Conservation (phyloP, 2,113 vertebrate genomes). For the Phyllostomus discolor region DNA sequence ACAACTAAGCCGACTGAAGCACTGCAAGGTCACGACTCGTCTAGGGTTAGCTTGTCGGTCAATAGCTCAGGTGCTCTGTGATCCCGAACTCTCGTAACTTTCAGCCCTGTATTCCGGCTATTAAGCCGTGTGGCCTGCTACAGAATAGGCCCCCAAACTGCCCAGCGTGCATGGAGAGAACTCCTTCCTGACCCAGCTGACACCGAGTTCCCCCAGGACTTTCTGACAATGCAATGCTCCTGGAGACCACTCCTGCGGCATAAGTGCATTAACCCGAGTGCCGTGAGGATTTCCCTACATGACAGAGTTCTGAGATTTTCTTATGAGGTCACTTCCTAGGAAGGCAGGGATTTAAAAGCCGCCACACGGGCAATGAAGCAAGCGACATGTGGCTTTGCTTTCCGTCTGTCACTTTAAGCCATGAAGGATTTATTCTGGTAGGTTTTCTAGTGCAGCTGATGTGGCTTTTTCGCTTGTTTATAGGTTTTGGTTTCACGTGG, state of each 20-base stretch:
- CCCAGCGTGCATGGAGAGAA: conserved; percentile 48
- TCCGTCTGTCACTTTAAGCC: conserved; percentile 40
- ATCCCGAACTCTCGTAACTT: conserved; percentile 48
- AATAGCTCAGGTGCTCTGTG: conserved; percentile 55
- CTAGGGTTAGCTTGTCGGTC: conserved; percentile 43
- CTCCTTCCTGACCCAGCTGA: neutral
- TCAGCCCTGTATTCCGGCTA: conserved; percentile 48
- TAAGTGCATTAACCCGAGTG: conserved; percentile 44
- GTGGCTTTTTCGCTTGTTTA: conserved; percentile 53
- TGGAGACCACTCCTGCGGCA: neutral
- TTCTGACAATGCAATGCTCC: conserved; percentile 38
- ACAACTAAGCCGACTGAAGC: conserved; percentile 48
- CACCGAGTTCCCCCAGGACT: neutral
- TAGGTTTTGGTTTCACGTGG: conserved; percentile 59
- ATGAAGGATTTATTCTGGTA: conserved; percentile 50
- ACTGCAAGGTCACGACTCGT: conserved; percentile 21
- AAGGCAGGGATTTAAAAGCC: conserved; percentile 65
- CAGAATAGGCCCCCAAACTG: neutral
- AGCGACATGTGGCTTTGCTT: conserved; percentile 62
- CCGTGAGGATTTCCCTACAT: conserved; percentile 53
- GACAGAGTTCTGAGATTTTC: conserved; percentile 67
- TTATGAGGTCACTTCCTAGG: conserved; percentile 67
- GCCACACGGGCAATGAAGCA: conserved; percentile 11
- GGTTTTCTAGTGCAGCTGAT: conserved; percentile 34
- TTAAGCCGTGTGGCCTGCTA: conserved; percentile 31